A percentile compares a stretch with the other conserved stretches of the same genome.
Evolutionary conservation across 2,113 vertebrate genomes (phyloP).

Genomic region (Esox niger): DNA sequence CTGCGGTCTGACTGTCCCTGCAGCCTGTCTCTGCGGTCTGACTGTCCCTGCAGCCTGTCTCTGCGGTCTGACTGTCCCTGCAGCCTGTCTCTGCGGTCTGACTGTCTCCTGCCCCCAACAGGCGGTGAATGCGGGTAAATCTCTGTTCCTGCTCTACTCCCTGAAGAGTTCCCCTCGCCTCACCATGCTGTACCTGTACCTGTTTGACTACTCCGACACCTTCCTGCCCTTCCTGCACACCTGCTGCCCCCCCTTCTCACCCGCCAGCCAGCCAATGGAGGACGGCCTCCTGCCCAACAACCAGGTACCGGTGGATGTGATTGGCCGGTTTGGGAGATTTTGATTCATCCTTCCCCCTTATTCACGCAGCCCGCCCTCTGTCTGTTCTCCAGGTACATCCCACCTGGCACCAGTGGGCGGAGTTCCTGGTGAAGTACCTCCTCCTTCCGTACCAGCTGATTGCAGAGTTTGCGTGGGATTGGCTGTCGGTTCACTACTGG

Average conservation of each 20-base stretch:
- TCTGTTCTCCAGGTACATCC: conserved; percentile 69
- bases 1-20: too few species aligned
- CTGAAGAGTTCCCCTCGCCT: conserved; percentile 91
- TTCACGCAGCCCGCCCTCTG: neutral
- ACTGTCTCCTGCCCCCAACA: conserved; percentile 47
- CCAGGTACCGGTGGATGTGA: conserved; percentile 62
- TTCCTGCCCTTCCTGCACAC: conserved; percentile 93
- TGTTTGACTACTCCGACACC: conserved; percentile 88
- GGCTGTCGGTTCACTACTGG: conserved; percentile 93
- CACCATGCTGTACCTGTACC: conserved; percentile 87
- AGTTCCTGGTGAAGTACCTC: conserved; percentile 86
- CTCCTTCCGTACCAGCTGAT: conserved; percentile 91
- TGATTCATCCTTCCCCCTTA: neutral
- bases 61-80: too few species aligned
- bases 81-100: neutral
- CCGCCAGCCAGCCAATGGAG: conserved; percentile 62
- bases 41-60: too few species aligned
- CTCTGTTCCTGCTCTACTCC: conserved; percentile 87
- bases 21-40: too few species aligned
- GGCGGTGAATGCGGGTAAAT: conserved; percentile 87
- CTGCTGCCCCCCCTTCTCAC: conserved; percentile 74
- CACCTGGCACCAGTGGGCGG: conserved; percentile 85
- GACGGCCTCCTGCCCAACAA: conserved; percentile 69
- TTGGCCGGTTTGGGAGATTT: too few species aligned
- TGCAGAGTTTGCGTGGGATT: conserved; percentile 94